A percentile compares a stretch with the other conserved stretches of the same genome.
Conservation (phyloP, 2,888 invertebrate species). For the Athripsodes cinereus region DNA sequence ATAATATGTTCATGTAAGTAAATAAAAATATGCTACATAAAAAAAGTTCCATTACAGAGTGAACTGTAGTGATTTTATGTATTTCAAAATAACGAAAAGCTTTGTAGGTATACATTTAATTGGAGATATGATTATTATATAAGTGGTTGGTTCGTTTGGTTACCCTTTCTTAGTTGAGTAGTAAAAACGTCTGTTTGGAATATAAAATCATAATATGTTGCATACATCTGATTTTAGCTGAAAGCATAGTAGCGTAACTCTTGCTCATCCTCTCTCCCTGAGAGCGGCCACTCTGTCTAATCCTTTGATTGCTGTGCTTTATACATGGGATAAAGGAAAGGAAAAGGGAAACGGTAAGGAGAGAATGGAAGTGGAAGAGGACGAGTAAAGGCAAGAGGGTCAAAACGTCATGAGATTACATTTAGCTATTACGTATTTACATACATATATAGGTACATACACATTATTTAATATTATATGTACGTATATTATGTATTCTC, state of each 20-base stretch:
- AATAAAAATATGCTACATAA: too few species aligned
- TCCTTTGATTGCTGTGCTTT: slow-evolving; percentile 2
- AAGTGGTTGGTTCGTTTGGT: too few species aligned
- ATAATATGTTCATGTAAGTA: too few species aligned
- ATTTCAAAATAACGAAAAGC: too few species aligned
- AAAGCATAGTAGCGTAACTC: neutral
- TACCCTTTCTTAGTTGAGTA: too few species aligned
- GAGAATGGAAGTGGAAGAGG: neutral
- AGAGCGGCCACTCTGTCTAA: slow-evolving; percentile 1
- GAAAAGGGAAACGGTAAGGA: neutral
- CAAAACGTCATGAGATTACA: slow-evolving; percentile 1
- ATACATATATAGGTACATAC: neutral
- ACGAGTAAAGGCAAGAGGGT: neutral
- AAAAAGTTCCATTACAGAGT: too few species aligned
- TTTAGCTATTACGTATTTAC: neutral
- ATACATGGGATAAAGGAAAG: slow-evolving; percentile 1
- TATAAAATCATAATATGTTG: neutral
- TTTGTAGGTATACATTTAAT: too few species aligned
- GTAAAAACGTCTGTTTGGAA: too few species aligned
- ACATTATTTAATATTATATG: neutral
- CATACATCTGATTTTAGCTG: neutral
- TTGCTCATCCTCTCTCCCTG: neutral
- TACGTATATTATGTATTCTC: neutral
- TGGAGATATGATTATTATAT: too few species aligned
- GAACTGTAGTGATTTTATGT: too few species aligned